Base-by-base conservation (phyloP, 2,797 vertebrate species). In the Taenioides sp. region DNA sequence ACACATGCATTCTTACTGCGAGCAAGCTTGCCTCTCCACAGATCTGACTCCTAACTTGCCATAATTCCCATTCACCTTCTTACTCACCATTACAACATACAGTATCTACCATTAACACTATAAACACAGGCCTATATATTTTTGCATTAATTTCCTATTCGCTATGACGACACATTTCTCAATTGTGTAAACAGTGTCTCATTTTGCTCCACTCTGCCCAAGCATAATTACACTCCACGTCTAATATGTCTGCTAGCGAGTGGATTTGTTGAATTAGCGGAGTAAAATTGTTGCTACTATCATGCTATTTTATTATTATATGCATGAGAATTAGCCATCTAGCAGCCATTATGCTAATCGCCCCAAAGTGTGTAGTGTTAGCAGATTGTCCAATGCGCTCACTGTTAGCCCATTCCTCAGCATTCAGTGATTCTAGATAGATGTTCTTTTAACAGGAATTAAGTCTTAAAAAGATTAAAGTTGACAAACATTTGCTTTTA, bases 401-500 rank as follows among this genome's bases (percentile, higher is more conserved):
- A 14, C 6, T 20, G 20, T 49, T 7, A 23, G 22, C n/a, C 25
- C 43, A 65, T 65, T 50, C 49, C 49, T 52, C 27, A n/a, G 47
- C 10, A 52, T 28, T 2, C 25, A 6, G 18, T 31, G 12, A 12
- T 18, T 65, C 63, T 16, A 12, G n/a, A 18, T 47, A 25, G 23
- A 7, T 79, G n/a, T 37, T 69, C 57, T 67, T 25, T 52, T 5
- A 12, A 0, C 2, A 68, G 65, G 65, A 82, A 73, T 71, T 60
- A 67, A 75, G 50, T 63, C 69, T 14, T 50, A 72, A 75, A 73
- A 77, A 82, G 76, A n/a, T 54, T 54, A 22, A 52, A 0, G 71
- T 78, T 83, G 80, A 54, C 20, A 54, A 80, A 73, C 65, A 75
- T 77, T 27, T 64, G 73, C 75, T 75, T 37, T 71, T 69, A 84